These are phyloP conservation scores for Solenopsis fugax DNA, from an alignment of 1,140 invertebrate genomes.

Conservation along the genomic window DNA sequence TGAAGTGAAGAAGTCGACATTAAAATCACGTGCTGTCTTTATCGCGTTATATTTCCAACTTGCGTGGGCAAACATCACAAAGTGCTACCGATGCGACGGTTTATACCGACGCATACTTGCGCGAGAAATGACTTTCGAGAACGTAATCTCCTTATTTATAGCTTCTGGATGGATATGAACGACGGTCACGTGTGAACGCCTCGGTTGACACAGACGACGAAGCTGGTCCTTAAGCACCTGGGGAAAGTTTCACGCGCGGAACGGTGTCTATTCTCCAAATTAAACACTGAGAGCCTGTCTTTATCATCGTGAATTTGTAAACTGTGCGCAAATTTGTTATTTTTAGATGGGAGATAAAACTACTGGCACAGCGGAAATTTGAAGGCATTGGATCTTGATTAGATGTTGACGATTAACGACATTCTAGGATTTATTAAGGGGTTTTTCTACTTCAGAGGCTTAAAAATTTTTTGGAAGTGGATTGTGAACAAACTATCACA, in stretches of 20 bases:
- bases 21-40: background rate
- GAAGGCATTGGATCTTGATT: background rate
- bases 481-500: too few species aligned
- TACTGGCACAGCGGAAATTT: background rate
- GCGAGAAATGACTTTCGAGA: slow-evolving; percentile 28
- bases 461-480: too few species aligned
- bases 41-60: background rate
- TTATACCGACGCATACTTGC: background rate
- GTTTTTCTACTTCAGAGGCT: too few species aligned
- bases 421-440: slow-evolving; percentile 18
- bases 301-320: background rate
- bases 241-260: background rate
- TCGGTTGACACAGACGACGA: background rate
- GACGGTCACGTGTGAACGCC: background rate
- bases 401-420: background rate
- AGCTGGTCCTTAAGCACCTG: background rate
- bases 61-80: background rate
- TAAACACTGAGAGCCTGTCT: background rate
- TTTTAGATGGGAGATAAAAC: slow-evolving; percentile 6
- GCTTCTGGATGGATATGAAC: slow-evolving; percentile 24
- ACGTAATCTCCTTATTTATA: slow-evolving; percentile 49
- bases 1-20: background rate
- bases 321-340: background rate
- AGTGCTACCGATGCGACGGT: background rate
- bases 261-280: background rate